phyloP scores from a whole-genome alignment of 2,113 vertebrate species.

The Cyprinodon variegatus region DNA sequence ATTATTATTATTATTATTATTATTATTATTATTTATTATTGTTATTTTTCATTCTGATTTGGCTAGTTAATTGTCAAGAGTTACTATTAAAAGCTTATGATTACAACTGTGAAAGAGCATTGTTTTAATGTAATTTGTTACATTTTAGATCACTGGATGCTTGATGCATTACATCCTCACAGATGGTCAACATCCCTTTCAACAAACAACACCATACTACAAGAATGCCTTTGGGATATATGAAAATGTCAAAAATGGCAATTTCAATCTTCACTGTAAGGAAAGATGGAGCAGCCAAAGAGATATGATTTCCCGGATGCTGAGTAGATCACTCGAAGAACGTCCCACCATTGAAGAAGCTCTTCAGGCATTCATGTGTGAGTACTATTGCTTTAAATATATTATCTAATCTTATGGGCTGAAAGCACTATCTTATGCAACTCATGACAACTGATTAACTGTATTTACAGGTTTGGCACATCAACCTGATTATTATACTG shows the following conservation, averaged over 20 bases:
- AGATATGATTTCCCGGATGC: not conserved
- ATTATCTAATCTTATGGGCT: not conserved
- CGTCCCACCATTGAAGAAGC: constrained; percentile 2
- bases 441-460: not conserved
- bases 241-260: not conserved
- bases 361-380: not conserved
- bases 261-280: not conserved
- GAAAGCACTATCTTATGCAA: not conserved
- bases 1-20: too few relatives aligned
- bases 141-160: not conserved
- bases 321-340: not conserved
- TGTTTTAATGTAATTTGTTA: not conserved
- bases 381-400: not conserved
- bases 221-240: not conserved
- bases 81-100: too few relatives aligned
- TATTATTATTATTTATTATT: too few relatives aligned
- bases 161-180: constrained; percentile 3
- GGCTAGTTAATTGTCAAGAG: too few relatives aligned
- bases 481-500: not conserved
- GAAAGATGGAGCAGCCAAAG: not conserved
- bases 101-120: not conserved
- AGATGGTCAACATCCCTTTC: constrained; percentile 1
- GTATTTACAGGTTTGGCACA: not conserved
- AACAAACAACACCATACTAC: not conserved
- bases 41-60: too few relatives aligned